Base-by-base conservation (phyloP, 1,140 invertebrate species). In the Ceratitis capitata region DNA sequence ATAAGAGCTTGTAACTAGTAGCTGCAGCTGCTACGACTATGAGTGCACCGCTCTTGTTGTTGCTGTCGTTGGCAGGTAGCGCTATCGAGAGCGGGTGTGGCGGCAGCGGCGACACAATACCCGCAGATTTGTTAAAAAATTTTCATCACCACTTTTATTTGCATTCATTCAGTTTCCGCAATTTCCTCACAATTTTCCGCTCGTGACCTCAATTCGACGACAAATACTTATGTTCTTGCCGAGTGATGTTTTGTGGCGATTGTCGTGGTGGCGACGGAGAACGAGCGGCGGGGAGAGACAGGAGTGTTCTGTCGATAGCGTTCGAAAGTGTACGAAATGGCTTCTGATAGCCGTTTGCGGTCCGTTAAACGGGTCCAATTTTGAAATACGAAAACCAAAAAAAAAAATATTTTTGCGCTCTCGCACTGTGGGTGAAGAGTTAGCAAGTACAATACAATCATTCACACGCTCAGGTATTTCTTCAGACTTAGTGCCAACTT, bases 141-240 rank as follows among this genome's bases (percentile, higher is more conserved):
- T 78, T 78, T 78, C 69, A 78, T 78, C 69, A 39, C 69, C 69
- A 78, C 69, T 78, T 78, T 78, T 78, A 78, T 78, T 78, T 78
- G 69, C 69, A 78, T 78, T 78, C 69, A 78, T 78, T 78, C 69
- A 78, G 69, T 78, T 78, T 78, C 69, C 69, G 69, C 69, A 78
- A 78, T 78, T 78, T 78, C 69, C 69, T 78, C 69, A 78, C 69
- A 78, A 78, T 78, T 78, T 78, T 78, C 69, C 69, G 69, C 69
- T 78, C 69, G 69, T 78, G 69, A 78, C 69, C 69, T 78, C 69
- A 78, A 78, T 78, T n/a, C n/a, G n/a, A 78, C 39, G 39, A 26
- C 69, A 78, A 64, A 32, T 29, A n/a, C n/a, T n/a, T n/a, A n/a
- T n/a, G n/a, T n/a, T n/a, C n/a, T n/a, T n/a, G n/a, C n/a, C n/a